Evolutionary conservation across 2,888 invertebrate genomes (phyloP).

Genomic region (Pinctada fucata): DNA sequence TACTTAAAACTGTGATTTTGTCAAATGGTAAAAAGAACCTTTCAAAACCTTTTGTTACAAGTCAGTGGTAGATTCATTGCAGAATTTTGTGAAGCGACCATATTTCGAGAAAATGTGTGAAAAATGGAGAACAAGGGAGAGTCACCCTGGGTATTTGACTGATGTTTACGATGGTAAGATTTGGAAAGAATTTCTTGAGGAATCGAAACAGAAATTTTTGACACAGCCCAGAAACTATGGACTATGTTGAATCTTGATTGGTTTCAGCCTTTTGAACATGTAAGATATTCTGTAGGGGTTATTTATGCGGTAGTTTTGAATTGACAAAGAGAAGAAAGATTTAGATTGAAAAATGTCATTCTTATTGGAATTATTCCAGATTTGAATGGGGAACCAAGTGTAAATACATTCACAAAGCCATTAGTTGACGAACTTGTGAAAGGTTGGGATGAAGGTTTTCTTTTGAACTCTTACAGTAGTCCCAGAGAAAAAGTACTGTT

Average conservation of each 20-base stretch:
- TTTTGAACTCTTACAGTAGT: neutral
- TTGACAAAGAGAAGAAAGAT: constrained; percentile 28
- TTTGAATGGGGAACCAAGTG: constrained; percentile 26
- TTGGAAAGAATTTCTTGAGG: constrained; percentile 20
- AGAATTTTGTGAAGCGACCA: constrained; percentile 16
- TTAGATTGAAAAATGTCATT: constrained; percentile 26
- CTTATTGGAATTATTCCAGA: constrained; percentile 30
- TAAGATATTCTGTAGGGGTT: constrained; percentile 31
- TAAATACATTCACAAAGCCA: constrained; percentile 19
- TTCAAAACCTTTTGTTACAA: constrained; percentile 33
- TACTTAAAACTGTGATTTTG: constrained; percentile 12
- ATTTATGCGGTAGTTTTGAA: constrained; percentile 27
- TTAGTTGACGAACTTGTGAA: constrained; percentile 15
- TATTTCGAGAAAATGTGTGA: constrained; percentile 31
- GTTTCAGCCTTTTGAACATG: constrained; percentile 35
- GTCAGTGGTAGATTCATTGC: constrained; percentile 13
- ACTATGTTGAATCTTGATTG: constrained; percentile 35
- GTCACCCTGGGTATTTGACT: constrained; percentile 1
- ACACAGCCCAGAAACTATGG: constrained; percentile 15
- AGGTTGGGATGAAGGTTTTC: constrained; percentile 29
- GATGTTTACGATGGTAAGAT: constrained; percentile 34
- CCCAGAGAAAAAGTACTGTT: neutral
- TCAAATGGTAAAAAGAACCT: constrained; percentile 14
- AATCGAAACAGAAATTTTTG: constrained; percentile 17
- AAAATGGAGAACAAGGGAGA: constrained; percentile 20